Base-by-base conservation (phyloP, 2,888 invertebrate species). In the Drosophila robusta region DNA sequence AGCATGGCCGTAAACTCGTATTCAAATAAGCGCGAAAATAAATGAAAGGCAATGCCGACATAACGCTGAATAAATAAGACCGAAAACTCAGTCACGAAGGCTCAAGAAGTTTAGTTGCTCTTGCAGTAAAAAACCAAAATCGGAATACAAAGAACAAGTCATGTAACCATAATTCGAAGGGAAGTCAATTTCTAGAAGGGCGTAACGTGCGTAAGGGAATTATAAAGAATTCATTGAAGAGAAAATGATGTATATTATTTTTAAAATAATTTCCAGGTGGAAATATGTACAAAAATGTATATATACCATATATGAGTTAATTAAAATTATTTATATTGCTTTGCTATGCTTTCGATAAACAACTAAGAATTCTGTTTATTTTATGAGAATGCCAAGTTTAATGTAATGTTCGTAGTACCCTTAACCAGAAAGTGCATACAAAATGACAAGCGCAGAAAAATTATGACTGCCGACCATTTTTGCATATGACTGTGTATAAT, bases 401-500 rank as follows among this genome's bases (percentile, higher is more conserved):
- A 34, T 41, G 7, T 12, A 2, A 2, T 12, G 22, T 47, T 41
- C 11, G n/a, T 12, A 39, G 18, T 56, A 34, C 32, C 49, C 56
- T 14, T 9, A 16, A 4, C 14, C 45, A n/a, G 22, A n/a, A 18
- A 74, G 84, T 39, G 76, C 61, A 76, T 63, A 18, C 9, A 34
- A 70, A 70, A 63, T 71, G 82, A 73, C 80, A 89, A 60, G 67
- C 83, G 60, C 68, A 72, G 70, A 73, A 74, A 88, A 82, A 79
- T 77, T 77, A 77, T 69, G 75, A 72, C 58, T 74, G 69, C 73
- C 72, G 57, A 67, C 51, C 66, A 73, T 74, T 82, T 89, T 89
- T 78, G 78, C 89, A 84, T 82, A 73, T 76, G 82, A 51, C 68
- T 75, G 58, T 81, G 85, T 79, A 85, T 85, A 85, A 89, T 85